Evolutionary conservation across 2,888 invertebrate genomes (phyloP).

Genomic region (Pemphredon lugubris): DNA sequence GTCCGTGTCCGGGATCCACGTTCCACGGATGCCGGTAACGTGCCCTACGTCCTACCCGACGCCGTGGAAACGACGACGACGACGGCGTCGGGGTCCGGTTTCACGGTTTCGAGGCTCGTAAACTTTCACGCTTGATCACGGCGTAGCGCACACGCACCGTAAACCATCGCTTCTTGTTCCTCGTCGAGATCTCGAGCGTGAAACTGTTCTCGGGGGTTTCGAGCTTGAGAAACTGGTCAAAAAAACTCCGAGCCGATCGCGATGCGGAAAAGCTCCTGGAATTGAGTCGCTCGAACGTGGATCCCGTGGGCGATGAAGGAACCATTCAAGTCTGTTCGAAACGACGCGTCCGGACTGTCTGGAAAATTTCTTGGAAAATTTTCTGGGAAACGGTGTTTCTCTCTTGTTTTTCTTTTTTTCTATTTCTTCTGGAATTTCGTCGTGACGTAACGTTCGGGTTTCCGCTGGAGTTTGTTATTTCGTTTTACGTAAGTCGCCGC

Average conservation of each 20-base stretch:
- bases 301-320: slow-evolving; percentile 23
- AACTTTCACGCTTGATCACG: slow-evolving; percentile 56
- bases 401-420: background rate
- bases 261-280: background rate
- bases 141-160: slow-evolving; percentile 41
- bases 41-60: slow-evolving; percentile 35
- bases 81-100: slow-evolving; percentile 48
- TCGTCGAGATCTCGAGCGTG: slow-evolving; percentile 48
- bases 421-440: background rate
- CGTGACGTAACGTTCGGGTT: background rate
- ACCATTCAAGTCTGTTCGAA: slow-evolving; percentile 13
- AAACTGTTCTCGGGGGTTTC: slow-evolving; percentile 23
- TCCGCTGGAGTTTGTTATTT: too few relatives aligned
- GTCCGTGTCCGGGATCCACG: slow-evolving; percentile 42
- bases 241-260: too few relatives aligned
- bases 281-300: slow-evolving; percentile 16
- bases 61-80: too few relatives aligned
- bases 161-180: slow-evolving; percentile 48
- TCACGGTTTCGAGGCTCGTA: slow-evolving; percentile 53
- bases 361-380: slow-evolving; percentile 15
- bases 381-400: background rate
- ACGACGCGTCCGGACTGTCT: slow-evolving; percentile 29
- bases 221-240: too few relatives aligned
- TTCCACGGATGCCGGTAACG: slow-evolving; percentile 38
- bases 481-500: too few relatives aligned